Percentiles rank a stretch among this genome's conserved stretches.
These are phyloP conservation scores for Hylyphantes graminicola DNA, from an alignment of 1,140 invertebrate species.

Conservation along the genomic window DNA sequence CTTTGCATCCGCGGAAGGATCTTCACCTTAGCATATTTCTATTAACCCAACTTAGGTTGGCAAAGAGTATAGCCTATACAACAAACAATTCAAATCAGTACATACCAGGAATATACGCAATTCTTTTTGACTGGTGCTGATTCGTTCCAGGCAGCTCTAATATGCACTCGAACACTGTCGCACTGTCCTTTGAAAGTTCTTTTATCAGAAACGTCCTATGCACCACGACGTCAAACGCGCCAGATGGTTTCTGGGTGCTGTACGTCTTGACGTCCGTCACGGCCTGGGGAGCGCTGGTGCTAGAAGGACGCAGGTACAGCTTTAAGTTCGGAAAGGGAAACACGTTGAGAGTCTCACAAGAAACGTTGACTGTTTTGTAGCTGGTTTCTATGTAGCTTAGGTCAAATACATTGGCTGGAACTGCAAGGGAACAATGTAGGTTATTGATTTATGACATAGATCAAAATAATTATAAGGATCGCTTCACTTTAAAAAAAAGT, in stretches of 20 bases:
- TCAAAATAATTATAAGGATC: too few species aligned
- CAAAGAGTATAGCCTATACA: neutral
- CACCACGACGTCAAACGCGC: conserved; percentile 40
- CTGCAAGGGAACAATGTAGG: conserved; percentile 5
- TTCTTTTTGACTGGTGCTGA: conserved; percentile 46
- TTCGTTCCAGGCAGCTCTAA: conserved; percentile 56
- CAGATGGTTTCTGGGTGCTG: conserved; percentile 11
- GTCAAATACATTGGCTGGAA: conserved; percentile 51
- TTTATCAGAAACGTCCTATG: conserved; percentile 47
- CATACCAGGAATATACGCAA: conserved; percentile 51
- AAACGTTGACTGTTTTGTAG: conserved; percentile 47
- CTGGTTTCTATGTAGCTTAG: conserved; percentile 37
- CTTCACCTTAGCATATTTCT: too few species aligned
- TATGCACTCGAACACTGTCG: conserved; percentile 52
- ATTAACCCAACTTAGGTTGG: too few species aligned
- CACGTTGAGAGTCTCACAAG: conserved; percentile 36
- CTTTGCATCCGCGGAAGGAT: too few species aligned
- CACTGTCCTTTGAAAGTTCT: conserved; percentile 44
- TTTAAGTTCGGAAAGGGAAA: conserved; percentile 38
- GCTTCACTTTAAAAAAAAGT: too few species aligned
- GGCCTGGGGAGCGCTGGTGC: conserved; percentile 25
- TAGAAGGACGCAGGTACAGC: conserved; percentile 35
- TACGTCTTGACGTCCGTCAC: conserved; percentile 29
- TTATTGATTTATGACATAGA: too few species aligned
- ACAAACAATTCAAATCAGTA: neutral